Base-by-base conservation (phyloP, 2,797 vertebrate species). In the Fistularia commersonii region DNA sequence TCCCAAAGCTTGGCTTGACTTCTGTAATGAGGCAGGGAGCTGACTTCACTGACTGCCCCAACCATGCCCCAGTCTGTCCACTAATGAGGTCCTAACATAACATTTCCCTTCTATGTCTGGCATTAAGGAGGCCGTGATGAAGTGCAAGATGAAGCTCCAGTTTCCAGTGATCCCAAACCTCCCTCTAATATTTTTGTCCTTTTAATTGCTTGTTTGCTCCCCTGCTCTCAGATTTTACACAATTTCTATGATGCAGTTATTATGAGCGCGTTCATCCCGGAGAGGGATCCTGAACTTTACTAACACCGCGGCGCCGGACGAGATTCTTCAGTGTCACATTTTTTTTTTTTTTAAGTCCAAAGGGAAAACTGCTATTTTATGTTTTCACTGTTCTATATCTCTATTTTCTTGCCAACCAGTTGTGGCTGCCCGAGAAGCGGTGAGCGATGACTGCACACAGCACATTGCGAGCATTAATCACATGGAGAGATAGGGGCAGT, bases 1-100 rank as follows among this genome's bases (percentile, higher is more conserved):
- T 40, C 40, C 37, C 11, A 9, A 15, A 41, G 41, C 48, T 13
- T 23, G 32, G 43, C 15, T 39, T 52, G 41, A 15, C 43, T 8
- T 44, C 43, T 41, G 41, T 74, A 80, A 82, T 64, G 63, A 82
- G 61, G 55, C 37, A 68, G 59, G 52, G 41, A 23, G 35, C 23
- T 43, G 46, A 64, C 44, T 58, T 61, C 64, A 33, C 52, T 53
- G 41, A 63, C 60, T 38, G 60, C 44, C 70, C 48, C 47, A 53
- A 61, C 52, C 32, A 14, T 67, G 67, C 53, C 57, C 61, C 36
- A 15, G 44, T 60, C 54, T 51, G 39, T 48, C 51, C 31, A 31
- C 52, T 79, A 79, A 79, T 72, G 67, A 81, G 73, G 60, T 62
- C 62, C 62, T 54, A 62, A 65, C 45, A 41, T 64, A 61, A 64